Conservation (phyloP, 2,888 invertebrate genomes). For the Protodeltote pygarga region DNA sequence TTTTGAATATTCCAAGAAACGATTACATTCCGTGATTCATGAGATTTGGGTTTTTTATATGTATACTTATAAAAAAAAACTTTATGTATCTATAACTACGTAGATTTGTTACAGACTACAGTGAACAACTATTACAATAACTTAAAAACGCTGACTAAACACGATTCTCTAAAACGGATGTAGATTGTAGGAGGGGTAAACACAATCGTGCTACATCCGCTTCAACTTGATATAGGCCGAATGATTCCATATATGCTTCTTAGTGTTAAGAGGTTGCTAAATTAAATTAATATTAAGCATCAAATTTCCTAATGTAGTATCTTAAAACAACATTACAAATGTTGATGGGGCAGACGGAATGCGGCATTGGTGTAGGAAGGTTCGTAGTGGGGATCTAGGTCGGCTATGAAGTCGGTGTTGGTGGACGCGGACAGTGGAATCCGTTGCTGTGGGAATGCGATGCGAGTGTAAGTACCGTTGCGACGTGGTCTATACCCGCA, state of each 20-base stretch:
- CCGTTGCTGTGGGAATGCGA: slow-evolving; percentile 84
- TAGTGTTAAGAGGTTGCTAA: neutral
- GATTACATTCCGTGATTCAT: slow-evolving; percentile 45
- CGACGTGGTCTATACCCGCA: slow-evolving; percentile 61
- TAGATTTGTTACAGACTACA: no score
- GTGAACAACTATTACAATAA: slow-evolving; percentile 9
- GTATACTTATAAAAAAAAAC: no score
- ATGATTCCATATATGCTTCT: neutral
- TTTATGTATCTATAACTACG: no score
- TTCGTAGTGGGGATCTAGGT: slow-evolving; percentile 71
- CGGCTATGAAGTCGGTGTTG: slow-evolving; percentile 59
- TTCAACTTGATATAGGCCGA: slow-evolving; percentile 14
- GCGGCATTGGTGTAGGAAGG: slow-evolving; percentile 40
- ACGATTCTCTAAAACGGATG: slow-evolving; percentile 27
- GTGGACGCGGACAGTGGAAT: slow-evolving; percentile 71
- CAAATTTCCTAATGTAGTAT: no score
- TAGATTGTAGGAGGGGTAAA: slow-evolving; percentile 28
- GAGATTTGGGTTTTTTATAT: no score
- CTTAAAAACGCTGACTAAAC: slow-evolving; percentile 20
- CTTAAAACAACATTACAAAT: slow-evolving; percentile 28
- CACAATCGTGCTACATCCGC: slow-evolving; percentile 26
- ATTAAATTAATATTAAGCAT: no score
- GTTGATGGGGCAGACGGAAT: slow-evolving; percentile 23
- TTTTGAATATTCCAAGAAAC: slow-evolving; percentile 36
- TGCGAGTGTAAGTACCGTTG: slow-evolving; percentile 84